Percentiles rank a stretch among this genome's conserved stretches.
phyloP scores from a whole-genome alignment of 2,797 vertebrate species.

The Ptychobarbus kaznakovi region DNA sequence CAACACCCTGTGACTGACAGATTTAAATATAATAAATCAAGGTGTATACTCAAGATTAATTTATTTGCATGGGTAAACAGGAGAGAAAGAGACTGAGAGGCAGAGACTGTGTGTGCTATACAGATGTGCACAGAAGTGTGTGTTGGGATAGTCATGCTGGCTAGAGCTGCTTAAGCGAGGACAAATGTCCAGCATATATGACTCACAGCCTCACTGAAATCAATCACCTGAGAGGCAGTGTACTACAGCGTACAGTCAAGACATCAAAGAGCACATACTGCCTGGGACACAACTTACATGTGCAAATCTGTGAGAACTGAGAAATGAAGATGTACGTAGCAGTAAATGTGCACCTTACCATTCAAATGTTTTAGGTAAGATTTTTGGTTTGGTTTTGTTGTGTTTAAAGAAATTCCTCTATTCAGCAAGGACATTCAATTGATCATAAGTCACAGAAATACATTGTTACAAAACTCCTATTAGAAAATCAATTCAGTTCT shows the following conservation, averaged over 20 bases:
- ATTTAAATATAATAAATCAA: background rate
- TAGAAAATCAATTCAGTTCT: background rate
- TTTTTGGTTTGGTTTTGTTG: background rate
- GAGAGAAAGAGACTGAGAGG: background rate
- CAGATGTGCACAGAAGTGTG: background rate
- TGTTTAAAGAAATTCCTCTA: background rate
- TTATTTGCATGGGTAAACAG: background rate
- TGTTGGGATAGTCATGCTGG: background rate
- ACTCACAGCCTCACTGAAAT: conserved; percentile 19
- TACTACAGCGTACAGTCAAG: background rate
- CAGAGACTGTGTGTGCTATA: background rate
- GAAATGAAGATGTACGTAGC: background rate
- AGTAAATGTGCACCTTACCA: background rate
- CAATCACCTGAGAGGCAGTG: conserved; percentile 25
- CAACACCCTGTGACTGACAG: background rate
- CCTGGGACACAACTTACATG: background rate
- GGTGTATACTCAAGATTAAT: background rate
- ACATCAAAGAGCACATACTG: conserved; percentile 36
- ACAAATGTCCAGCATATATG: conserved; percentile 11
- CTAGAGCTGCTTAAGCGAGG: background rate
- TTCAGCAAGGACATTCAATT: background rate
- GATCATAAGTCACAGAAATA: background rate
- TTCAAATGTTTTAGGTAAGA: background rate
- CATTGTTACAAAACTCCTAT: background rate
- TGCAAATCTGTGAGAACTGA: background rate